Base-by-base conservation (phyloP, 2,888 invertebrate genomes). In the Exephanes ischioxanthus region DNA sequence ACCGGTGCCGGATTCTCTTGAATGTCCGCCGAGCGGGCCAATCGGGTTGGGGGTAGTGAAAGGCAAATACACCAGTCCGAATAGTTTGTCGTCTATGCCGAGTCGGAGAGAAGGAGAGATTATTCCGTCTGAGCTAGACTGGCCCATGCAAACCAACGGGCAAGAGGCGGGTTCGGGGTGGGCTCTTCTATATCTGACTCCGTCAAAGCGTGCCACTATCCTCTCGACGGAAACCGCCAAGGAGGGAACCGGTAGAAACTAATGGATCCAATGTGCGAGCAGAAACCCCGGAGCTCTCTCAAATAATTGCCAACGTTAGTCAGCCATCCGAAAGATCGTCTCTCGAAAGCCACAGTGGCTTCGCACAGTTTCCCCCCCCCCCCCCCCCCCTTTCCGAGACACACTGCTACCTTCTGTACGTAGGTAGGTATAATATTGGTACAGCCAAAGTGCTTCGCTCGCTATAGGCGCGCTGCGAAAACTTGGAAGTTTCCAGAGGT, bases 211-310 rank as follows among this genome's bases (percentile, higher is more conserved):
- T 72, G 48, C 33, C 72, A 55, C 37, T 33, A 72, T 72, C 72
- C 72, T 55, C 55, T 22, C 33, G 16, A 71, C 51, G 71, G 71
- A 53, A 71, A 71, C 45, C 67, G 67, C 55, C 72, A 33, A 16
- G 30, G 55, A 19, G 45, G 16, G 37, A 55, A 16, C 55, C 30
- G 16, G 72, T 45, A 45, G 41, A 58, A 75, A 61, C 68, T 78
- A 58, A 78, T 68, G 68, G 77, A 78, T 78, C 77, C 58, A 78
- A 68, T 58, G 78, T 68, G 68, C 78, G 16, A 77, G 22, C 55
- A 45, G 67, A 77, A 37, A 48, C 26, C 51, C 26, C 41, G 26
- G 55, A 58, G 41, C 41, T 48, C 16, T 26, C 78, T 45, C 58
- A 45, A 78, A 68, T 68, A 55, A 77, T 55, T 41, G 68, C 68